Conservation (phyloP, 2,888 invertebrate species). For the Entomobrya multifasciata region DNA sequence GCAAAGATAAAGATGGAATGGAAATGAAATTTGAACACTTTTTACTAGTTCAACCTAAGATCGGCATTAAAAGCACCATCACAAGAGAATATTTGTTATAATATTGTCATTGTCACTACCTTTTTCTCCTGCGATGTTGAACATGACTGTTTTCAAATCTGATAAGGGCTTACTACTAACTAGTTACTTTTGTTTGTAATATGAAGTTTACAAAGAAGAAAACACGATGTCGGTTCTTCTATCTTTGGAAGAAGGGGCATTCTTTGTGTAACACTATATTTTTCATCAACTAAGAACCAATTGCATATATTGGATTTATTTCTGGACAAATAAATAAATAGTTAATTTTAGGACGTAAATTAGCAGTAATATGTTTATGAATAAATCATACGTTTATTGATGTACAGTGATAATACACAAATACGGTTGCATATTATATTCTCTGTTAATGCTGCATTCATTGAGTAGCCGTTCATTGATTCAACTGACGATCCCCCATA, state of each 20-base stretch:
- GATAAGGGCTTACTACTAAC: not conserved
- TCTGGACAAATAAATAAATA: too few relatives aligned
- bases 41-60: conserved; percentile 16
- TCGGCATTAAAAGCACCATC: not conserved
- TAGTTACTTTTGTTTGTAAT: too few relatives aligned
- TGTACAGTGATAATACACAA: too few relatives aligned
- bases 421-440: too few relatives aligned
- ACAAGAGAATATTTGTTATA: not conserved
- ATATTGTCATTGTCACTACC: not conserved
- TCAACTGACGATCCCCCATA: too few relatives aligned
- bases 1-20: conserved; percentile 26
- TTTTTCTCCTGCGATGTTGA: not conserved
- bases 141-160: conserved; percentile 33
- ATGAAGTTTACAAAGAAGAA: conserved; percentile 2
- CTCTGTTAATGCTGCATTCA: too few relatives aligned
- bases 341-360: too few relatives aligned
- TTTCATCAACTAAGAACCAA: too few relatives aligned
- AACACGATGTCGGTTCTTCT: not conserved
- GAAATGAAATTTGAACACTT: not conserved
- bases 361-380: too few relatives aligned
- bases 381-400: too few relatives aligned
- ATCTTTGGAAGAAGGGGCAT: not conserved
- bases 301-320: too few relatives aligned
- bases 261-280: conserved; percentile 3
- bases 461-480: too few relatives aligned